Conservation (phyloP, 1,140 invertebrate species). For the Nautilus pompilius region DNA sequence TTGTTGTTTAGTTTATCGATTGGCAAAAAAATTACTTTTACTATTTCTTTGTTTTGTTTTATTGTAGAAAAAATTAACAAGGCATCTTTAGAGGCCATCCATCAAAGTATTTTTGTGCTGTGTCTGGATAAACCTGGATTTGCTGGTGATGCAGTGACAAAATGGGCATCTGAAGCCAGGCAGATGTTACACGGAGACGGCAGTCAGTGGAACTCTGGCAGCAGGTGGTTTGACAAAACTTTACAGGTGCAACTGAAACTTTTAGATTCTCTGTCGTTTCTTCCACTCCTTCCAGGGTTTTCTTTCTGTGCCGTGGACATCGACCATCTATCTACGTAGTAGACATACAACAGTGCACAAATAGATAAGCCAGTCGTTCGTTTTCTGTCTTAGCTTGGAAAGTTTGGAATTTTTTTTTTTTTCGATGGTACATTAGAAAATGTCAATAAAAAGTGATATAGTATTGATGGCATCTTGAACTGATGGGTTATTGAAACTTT, state of each 20-base stretch:
- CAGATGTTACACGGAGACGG: constrained; percentile 93
- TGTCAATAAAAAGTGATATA: too few species aligned
- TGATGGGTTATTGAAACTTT: too few species aligned
- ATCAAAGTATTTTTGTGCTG: constrained; percentile 57
- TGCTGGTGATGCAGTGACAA: constrained; percentile 5
- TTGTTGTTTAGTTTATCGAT: too few species aligned
- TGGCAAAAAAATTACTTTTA: too few species aligned
- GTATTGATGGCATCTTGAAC: too few species aligned
- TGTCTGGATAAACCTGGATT: constrained; percentile 53
- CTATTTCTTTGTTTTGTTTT: constrained; percentile 6
- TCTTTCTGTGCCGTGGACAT: too few species aligned
- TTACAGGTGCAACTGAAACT: constrained; percentile 76
- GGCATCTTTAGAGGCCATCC: constrained; percentile 40
- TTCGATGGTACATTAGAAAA: too few species aligned
- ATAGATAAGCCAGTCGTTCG: too few species aligned
- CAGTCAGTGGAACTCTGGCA: constrained; percentile 75
- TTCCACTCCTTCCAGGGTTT: not conserved
- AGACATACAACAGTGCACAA: too few species aligned
- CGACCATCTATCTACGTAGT: too few species aligned
- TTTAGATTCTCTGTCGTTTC: not conserved
- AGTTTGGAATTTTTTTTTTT: too few species aligned
- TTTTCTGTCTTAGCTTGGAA: too few species aligned
- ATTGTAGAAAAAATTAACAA: constrained; percentile 44
- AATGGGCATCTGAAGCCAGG: constrained; percentile 44
- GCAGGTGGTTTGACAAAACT: constrained; percentile 98